A percentile compares a stretch with the other conserved stretches of the same genome.
Conservation (phyloP, 2,113 vertebrate genomes). For the Microtus ochrogaster region DNA sequence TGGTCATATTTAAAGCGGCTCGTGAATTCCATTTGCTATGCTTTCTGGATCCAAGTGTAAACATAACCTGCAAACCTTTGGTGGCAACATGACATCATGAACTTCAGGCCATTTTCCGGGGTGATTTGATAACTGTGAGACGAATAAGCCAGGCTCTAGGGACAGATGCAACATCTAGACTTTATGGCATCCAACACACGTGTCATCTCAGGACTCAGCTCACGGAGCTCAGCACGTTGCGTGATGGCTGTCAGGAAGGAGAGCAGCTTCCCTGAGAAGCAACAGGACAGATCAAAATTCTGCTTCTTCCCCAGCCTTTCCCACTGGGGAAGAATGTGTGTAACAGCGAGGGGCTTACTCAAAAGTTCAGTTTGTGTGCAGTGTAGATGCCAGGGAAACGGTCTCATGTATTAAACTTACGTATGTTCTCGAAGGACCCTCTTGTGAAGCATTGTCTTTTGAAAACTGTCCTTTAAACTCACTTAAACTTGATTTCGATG, state of each 20-base stretch:
- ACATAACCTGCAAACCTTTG: neutral
- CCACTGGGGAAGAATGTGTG: neutral
- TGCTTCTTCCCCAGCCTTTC: neutral
- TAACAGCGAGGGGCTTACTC: neutral
- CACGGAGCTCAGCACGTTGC: neutral
- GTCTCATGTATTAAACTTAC: neutral
- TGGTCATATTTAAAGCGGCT: neutral
- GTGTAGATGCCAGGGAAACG: neutral
- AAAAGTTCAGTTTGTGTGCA: neutral
- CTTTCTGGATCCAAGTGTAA: conserved; percentile 2
- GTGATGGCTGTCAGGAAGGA: conserved; percentile 45
- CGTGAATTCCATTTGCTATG: neutral
- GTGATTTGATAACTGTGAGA: neutral
- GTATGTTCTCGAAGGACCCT: neutral
- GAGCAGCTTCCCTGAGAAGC: conserved; percentile 10
- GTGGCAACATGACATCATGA: neutral
- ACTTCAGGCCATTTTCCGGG: conserved; percentile 23
- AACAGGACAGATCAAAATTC: conserved; percentile 15
- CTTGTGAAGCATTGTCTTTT: conserved; percentile 1
- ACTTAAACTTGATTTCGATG: neutral
- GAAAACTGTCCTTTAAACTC: conserved; percentile 12
- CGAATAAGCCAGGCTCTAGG: neutral
- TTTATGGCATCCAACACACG: neutral
- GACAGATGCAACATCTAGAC: neutral
- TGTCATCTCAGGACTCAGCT: neutral